Evolutionary conservation across 1,140 invertebrate genomes (phyloP), one percentile per base, ranked within the genome.

Genomic region (Helicoverpa armigera): DNA sequence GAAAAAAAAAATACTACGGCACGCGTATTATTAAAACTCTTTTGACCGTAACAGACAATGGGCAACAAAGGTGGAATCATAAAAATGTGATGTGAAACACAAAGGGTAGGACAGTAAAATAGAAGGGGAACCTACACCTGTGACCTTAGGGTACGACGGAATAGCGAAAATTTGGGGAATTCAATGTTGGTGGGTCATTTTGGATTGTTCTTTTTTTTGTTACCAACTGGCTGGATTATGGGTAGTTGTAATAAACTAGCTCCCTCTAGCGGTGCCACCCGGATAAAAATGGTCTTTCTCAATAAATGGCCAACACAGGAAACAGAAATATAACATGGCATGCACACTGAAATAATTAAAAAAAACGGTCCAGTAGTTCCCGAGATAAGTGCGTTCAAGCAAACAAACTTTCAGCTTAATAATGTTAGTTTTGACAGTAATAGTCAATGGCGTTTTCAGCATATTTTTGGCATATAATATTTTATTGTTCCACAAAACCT

Each of bases 1-100:
- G 14, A 50, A 63, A 78, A 79, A n/a, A 79, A 69, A 67, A 69
- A 50, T 69, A 67, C 50, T 50, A 50, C 76, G 35, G 51, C 50
- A 60, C 75, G 50, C 53, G 76, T 79, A 79, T 79, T 79, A 79
- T 79, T 79, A 79, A 79, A 79, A 70, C 76, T 79, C 76, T 69
- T 70, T 79, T 79, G 76, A 70, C 76, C 76, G 76, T 79, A 79
- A 79, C 76, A 79, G 51, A 70, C 76, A 79, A 79, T 79, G 76
- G 63, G 63, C 29, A 70, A 79, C 76, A 79, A 79, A 79, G 76
- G 76, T 58, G 76, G 65, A 79, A 79, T 79, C 76, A 79, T 79
- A 79, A 79, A 79, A 79, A 79, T 79, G 76, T 79, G 75, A 77
- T 77, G 75, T 60, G 76, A 69, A 69, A 70, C 65, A 79, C 76